phyloP scores from a whole-genome alignment of 1,140 invertebrate species.

The Rhyzopertha dominica region DNA sequence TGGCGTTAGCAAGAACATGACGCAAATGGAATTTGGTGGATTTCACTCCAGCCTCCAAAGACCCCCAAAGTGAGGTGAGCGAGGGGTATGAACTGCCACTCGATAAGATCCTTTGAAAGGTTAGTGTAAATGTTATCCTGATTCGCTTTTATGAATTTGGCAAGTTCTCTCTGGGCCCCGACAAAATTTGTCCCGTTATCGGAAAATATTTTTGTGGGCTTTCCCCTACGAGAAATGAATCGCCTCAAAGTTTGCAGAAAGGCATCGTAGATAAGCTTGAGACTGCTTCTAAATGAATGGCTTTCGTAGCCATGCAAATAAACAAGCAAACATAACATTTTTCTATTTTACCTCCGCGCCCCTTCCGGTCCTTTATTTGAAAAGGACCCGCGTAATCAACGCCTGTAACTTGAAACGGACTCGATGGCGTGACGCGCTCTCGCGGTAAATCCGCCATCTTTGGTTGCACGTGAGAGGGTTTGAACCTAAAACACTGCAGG shows the following conservation, averaged over 20 bases:
- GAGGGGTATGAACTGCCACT: slow-evolving; percentile 33
- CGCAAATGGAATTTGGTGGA: slow-evolving; percentile 40
- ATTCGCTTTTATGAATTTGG: too few species aligned
- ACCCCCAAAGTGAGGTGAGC: slow-evolving; percentile 45
- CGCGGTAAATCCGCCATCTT: slow-evolving; percentile 40
- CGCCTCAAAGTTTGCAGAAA: slow-evolving; percentile 32
- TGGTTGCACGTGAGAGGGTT: slow-evolving; percentile 3
- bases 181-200: slow-evolving; percentile 23
- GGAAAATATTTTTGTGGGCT: slow-evolving; percentile 27
- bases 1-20: slow-evolving; percentile 21
- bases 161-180: slow-evolving; percentile 8
- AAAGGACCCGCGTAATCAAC: slow-evolving; percentile 41
- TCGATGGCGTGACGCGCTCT: slow-evolving; percentile 24
- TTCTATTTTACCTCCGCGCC: slow-evolving; percentile 17
- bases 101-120: slow-evolving; percentile 2
- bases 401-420: slow-evolving; percentile 33
- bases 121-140: not conserved
- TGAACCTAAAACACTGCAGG: slow-evolving; percentile 15
- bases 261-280: slow-evolving; percentile 18
- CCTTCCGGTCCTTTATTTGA: slow-evolving; percentile 21
- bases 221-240: slow-evolving; percentile 35
- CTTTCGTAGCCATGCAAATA: slow-evolving; percentile 32
- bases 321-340: slow-evolving; percentile 33
- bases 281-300: slow-evolving; percentile 40
- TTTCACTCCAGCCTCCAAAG: slow-evolving; percentile 44